These are phyloP conservation scores for Apocrypta bakeri DNA, from an alignment of 1,140 invertebrate species.

Conservation along the genomic window DNA sequence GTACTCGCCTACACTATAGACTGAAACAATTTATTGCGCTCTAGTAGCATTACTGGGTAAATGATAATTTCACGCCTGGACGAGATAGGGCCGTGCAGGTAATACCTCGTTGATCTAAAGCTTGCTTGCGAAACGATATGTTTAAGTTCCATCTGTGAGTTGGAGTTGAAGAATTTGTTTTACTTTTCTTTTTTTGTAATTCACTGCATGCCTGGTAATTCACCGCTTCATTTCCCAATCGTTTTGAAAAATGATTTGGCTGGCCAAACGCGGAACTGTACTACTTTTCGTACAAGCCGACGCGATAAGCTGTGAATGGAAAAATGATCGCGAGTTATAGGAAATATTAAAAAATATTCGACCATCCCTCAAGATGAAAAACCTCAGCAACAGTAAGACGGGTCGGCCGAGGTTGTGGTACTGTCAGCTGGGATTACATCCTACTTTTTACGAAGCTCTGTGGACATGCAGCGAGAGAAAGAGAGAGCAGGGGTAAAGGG, in stretches of 20 bases:
- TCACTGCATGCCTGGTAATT: background rate
- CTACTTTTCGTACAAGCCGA: background rate
- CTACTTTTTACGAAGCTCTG: conserved; percentile 4
- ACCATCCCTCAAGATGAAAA: background rate
- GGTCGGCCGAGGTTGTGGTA: background rate
- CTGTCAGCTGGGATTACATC: background rate
- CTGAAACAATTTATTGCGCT: conserved; percentile 60
- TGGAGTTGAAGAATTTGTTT: background rate
- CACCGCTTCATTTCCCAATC: background rate
- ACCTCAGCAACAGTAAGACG: background rate
- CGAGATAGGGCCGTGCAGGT: background rate
- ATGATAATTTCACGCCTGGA: conserved; percentile 58
- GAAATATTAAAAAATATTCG: background rate
- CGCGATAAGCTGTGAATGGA: background rate
- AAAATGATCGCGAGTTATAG: background rate
- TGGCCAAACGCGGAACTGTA: background rate
- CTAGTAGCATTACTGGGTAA: conserved; percentile 57
- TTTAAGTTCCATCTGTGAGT: background rate
- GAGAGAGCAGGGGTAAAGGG: no score
- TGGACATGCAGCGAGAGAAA: background rate
- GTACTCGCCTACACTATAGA: conserved; percentile 49
- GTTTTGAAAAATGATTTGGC: background rate
- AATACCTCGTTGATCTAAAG: background rate
- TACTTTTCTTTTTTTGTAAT: background rate
- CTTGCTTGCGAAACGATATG: no score